Conservation (phyloP, 2,797 vertebrate species). For the Silurus lanzhouensis region DNA sequence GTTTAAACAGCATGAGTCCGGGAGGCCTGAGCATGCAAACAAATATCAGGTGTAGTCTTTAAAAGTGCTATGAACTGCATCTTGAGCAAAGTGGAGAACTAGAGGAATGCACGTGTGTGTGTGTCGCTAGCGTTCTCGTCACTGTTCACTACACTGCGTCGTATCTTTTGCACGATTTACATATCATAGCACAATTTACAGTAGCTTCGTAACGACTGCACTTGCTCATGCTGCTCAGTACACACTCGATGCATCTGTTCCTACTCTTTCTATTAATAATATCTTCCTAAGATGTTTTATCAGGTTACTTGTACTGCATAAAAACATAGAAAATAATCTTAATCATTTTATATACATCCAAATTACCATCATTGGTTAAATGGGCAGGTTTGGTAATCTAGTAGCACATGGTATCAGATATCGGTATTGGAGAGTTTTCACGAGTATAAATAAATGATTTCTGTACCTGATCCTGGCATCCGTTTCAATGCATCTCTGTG, state of each 20-base stretch:
- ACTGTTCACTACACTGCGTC: too few relatives aligned
- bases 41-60: not conserved
- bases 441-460: not conserved
- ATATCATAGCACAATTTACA: too few relatives aligned
- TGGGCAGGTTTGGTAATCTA: not conserved
- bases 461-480: not conserved
- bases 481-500: not conserved
- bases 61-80: not conserved
- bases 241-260: not conserved
- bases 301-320: not conserved
- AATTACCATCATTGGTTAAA: not conserved
- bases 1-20: not conserved
- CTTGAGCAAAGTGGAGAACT: not conserved
- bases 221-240: not conserved
- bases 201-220: too few relatives aligned
- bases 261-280: not conserved
- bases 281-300: not conserved
- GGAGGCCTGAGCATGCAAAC: not conserved
- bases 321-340: not conserved
- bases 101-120: not conserved
- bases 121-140: not conserved
- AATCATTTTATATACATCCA: not conserved
- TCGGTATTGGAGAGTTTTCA: not conserved
- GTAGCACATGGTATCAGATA: not conserved
- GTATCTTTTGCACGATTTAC: too few relatives aligned